Percentiles rank a stretch among this genome's conserved stretches.
These are phyloP conservation scores for Aelia acuminata DNA, from an alignment of 2,888 invertebrate genomes.

Conservation along the genomic window DNA sequence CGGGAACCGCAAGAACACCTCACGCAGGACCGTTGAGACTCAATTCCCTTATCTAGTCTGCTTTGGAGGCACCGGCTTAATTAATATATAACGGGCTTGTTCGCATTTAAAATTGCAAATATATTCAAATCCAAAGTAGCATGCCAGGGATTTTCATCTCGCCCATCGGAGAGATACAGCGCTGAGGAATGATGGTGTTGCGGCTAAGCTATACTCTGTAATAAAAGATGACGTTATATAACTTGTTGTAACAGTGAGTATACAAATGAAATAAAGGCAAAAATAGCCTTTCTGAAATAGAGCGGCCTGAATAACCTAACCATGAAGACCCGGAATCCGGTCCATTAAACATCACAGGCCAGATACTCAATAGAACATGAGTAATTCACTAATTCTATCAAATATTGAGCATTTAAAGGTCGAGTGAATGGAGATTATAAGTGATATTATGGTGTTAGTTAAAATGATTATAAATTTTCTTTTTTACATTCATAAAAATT, in stretches of 20 bases:
- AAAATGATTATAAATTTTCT: no score
- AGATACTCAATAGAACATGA: no score
- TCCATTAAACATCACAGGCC: no score
- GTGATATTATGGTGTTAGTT: no score
- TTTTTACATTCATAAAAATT: no score
- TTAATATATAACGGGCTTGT: conserved; percentile 46
- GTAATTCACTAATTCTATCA: no score
- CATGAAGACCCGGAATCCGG: no score
- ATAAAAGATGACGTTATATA: background rate
- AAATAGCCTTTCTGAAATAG: no score
- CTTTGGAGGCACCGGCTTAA: background rate
- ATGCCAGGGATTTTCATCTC: background rate
- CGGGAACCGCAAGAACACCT: conserved; percentile 44
- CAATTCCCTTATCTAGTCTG: conserved; percentile 34
- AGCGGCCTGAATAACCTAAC: no score
- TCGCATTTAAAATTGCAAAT: conserved; percentile 26
- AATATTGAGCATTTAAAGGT: no score
- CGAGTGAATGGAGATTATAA: no score
- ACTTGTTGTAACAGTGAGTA: background rate
- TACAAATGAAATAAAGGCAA: background rate
- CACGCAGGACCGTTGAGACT: conserved; percentile 37
- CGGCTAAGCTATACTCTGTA: background rate
- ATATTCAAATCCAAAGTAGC: conserved; percentile 1
- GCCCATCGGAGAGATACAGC: background rate
- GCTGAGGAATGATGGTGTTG: background rate